Conservation (phyloP, 2,113 vertebrate genomes). For the Dromiciops gliroides region DNA sequence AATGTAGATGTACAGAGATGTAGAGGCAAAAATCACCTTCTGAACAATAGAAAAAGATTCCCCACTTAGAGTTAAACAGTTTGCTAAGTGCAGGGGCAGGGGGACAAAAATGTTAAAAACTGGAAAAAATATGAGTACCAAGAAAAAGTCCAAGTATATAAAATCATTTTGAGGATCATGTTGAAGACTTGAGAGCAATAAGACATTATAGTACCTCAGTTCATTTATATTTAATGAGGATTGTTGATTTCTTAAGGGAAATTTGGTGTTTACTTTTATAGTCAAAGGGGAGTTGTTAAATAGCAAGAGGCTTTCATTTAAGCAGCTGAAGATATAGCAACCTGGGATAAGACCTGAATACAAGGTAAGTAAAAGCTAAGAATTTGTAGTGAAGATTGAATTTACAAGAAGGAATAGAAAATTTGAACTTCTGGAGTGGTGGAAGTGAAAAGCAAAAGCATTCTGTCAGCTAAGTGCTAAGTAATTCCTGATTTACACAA, state of each 20-base stretch:
- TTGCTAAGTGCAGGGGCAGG: neutral
- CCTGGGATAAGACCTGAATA: no score
- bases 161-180: neutral
- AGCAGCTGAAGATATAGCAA: no score
- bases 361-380: no score
- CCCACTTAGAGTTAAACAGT: no score
- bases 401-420: no score
- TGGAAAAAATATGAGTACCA: neutral
- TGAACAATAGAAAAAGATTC: neutral
- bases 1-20: neutral
- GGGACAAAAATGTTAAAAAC: neutral
- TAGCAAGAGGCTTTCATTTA: neutral
- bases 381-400: no score
- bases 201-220: neutral
- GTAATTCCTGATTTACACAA: no score
- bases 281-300: neutral
- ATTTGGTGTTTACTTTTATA: neutral
- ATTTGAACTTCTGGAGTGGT: no score
- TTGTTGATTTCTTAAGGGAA: no score
- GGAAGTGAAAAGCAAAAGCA: no score
- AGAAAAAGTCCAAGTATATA: no score
- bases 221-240: neutral
- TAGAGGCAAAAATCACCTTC: neutral
- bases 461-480: no score
- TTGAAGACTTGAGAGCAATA: neutral